Evolutionary conservation across 1,140 invertebrate genomes (phyloP).

Genomic region (Diorhabda sublineata): DNA sequence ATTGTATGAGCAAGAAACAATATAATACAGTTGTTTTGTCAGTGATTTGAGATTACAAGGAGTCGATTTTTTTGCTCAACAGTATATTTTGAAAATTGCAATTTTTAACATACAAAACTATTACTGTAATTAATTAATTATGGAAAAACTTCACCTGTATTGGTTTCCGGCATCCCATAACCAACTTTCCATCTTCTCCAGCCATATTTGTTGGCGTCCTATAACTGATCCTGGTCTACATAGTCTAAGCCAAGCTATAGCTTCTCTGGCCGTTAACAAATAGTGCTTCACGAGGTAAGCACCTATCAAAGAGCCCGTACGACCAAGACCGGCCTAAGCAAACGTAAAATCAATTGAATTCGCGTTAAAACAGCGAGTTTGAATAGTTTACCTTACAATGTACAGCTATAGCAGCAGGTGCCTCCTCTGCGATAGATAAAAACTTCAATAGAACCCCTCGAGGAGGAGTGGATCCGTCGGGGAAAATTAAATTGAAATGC

Average conservation of each 20-base stretch:
- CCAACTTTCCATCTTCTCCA: slow-evolving; percentile 56
- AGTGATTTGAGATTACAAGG: no score
- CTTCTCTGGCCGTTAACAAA: slow-evolving; percentile 71
- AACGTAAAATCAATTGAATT: background rate
- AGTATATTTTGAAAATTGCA: no score
- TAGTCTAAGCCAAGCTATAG: slow-evolving; percentile 80
- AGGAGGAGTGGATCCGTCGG: slow-evolving; percentile 71
- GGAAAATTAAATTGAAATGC: slow-evolving; percentile 77
- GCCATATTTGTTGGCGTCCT: slow-evolving; percentile 75
- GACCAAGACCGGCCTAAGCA: slow-evolving; percentile 69
- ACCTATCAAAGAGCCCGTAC: slow-evolving; percentile 78
- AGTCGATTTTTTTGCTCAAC: no score
- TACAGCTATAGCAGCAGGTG: slow-evolving; percentile 70
- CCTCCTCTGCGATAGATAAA: slow-evolving; percentile 66
- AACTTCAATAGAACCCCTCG: slow-evolving; percentile 69
- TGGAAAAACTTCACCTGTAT: slow-evolving; percentile 44
- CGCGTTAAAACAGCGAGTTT: no score
- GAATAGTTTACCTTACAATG: slow-evolving; percentile 70
- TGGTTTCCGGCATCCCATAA: slow-evolving; percentile 50
- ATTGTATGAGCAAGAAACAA: no score
- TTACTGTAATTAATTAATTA: no score
- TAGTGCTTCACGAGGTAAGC: slow-evolving; percentile 84
- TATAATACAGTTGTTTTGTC: no score
- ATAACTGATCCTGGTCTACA: slow-evolving; percentile 81
- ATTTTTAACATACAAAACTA: no score